A percentile compares a stretch with the other conserved stretches of the same genome.
Evolutionary conservation across 1,140 invertebrate genomes (phyloP).

Genomic region (Hestina assimilis): DNA sequence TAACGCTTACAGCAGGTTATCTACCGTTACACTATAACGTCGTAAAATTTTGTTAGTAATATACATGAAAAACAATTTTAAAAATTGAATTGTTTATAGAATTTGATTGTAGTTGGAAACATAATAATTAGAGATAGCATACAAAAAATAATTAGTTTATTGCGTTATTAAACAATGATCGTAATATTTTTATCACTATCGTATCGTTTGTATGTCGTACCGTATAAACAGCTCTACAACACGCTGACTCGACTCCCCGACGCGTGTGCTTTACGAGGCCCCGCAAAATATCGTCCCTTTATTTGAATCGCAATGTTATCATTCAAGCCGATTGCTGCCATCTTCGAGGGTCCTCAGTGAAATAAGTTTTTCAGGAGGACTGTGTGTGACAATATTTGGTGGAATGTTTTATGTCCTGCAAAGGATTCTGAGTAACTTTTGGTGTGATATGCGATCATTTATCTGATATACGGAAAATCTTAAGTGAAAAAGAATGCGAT

Average conservation of each 20-base stretch:
- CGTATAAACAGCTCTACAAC: constrained; percentile 5
- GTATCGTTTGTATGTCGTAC: constrained; percentile 22
- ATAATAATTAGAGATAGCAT: neutral
- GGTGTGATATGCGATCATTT: neutral
- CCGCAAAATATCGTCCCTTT: constrained; percentile 57
- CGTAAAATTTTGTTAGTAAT: neutral
- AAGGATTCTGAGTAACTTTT: neutral
- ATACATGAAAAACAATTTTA: neutral
- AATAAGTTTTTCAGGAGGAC: constrained; percentile 46
- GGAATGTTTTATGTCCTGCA: neutral
- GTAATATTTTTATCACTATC: no score
- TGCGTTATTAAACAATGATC: neutral
- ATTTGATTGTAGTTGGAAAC: no score
- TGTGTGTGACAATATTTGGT: constrained; percentile 38
- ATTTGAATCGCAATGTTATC: constrained; percentile 60
- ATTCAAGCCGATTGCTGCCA: constrained; percentile 45
- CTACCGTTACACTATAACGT: no score
- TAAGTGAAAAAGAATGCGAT: no score
- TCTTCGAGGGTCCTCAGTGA: constrained; percentile 43
- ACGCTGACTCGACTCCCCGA: constrained; percentile 44
- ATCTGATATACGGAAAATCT: no score
- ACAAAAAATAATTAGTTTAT: neutral
- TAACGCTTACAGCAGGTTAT: neutral
- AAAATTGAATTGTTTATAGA: neutral
- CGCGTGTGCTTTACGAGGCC: constrained; percentile 58